Base-by-base conservation (phyloP, 2,888 invertebrate genomes). In the Latrodectus hesperus region DNA sequence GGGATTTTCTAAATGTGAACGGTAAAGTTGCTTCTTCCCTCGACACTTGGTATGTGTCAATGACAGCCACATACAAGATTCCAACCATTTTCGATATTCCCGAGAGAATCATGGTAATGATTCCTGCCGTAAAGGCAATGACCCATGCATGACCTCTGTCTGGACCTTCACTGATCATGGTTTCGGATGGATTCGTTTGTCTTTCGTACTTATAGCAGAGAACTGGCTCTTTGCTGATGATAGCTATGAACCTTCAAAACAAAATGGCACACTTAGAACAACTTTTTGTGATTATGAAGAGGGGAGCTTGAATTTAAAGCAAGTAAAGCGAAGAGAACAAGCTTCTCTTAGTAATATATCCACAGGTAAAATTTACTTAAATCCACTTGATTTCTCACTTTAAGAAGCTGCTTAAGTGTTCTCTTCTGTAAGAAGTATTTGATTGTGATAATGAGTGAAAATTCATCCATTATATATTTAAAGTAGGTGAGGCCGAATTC, bases 81-180 rank as follows among this genome's bases (percentile, higher is more conserved):
- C 89, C 89, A 68, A 80, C 70, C 55, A 85, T 76, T 0, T 88
- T 72, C 11, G 79, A 68, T 49, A 89, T 52, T 10, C 89, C 89
- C 60, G 86, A 89, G 14, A 85, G 77, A 68, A 88, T 82, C 16
- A 82, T 86, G 60, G 82, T 89, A 72, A 89, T 89, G 17, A 64
- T 55, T 52, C 83, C 84, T 51, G 85, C 83, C 5, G 89, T 51
- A 22, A 89, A 17, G 11, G 88, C 88, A 70, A 89, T 81, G 8
- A 89, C 55, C 89, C 89, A 89, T 51, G 88, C 85, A 67, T 86
- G 68, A 1, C 89, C 89, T 65, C 73, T 79, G 26, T 89, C 89
- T n/a, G 89, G 89, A 49, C 65, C 85, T 83, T 83, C 83, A 12
- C 73, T 51, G 10, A 68, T 12, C 82, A 82, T 82, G 60, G 60